Conservation (phyloP, 2,113 vertebrate species). For the Epinephelus moara region DNA sequence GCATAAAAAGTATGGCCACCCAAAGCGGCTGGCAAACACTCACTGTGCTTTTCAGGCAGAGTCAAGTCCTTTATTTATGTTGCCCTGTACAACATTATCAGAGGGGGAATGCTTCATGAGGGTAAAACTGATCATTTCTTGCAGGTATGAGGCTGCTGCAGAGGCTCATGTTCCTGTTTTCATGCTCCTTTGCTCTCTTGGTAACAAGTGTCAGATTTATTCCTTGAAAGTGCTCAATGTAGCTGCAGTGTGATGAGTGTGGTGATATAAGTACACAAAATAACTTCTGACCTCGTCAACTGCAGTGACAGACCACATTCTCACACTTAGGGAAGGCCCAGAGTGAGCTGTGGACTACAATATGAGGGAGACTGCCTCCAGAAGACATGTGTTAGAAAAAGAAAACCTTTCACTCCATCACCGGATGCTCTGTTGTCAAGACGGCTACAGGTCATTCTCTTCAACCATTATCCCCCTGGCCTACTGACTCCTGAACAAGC, state of each 20-base stretch:
- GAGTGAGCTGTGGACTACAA: neutral
- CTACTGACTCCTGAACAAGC: conserved; percentile 51
- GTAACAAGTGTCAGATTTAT: neutral
- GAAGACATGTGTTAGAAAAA: neutral
- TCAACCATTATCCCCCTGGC: conserved; percentile 41
- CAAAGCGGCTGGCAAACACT: conserved; percentile 82
- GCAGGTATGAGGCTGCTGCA: conserved; percentile 11
- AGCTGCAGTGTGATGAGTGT: neutral
- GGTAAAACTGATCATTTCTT: conserved; percentile 17
- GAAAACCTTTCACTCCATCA: conserved; percentile 10
- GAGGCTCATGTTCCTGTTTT: neutral
- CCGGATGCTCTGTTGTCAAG: conserved; percentile 35
- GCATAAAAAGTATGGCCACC: conserved; percentile 87
- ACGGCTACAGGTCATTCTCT: conserved; percentile 48
- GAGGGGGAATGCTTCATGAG: conserved; percentile 44
- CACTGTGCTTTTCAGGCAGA: conserved; percentile 69
- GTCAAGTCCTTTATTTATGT: conserved; percentile 76
- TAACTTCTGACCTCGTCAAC: neutral
- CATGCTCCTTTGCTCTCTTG: neutral
- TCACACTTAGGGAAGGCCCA: neutral
- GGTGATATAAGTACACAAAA: neutral
- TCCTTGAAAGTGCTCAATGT: neutral
- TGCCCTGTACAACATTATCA: conserved; percentile 62
- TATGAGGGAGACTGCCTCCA: neutral
- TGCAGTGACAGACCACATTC: neutral